These are phyloP conservation scores for Ceratitis capitata DNA, from an alignment of 1,140 invertebrate species.

Conservation along the genomic window DNA sequence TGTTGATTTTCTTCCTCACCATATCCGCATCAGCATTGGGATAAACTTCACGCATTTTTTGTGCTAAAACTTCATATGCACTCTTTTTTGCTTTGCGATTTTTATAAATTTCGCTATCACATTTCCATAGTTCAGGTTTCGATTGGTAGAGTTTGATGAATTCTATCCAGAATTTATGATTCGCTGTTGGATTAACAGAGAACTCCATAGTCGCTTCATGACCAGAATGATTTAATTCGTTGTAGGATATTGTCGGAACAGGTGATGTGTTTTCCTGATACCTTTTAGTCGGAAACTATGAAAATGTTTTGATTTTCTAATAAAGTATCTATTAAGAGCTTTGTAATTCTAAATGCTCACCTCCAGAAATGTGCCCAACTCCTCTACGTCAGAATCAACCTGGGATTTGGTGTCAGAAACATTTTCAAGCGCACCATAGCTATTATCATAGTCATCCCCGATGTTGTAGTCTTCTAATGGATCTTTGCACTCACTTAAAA, in stretches of 20 bases:
- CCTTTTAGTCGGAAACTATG: not conserved
- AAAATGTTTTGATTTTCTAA: too few species aligned
- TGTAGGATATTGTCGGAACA: not conserved
- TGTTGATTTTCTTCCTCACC: slow-evolving; percentile 29
- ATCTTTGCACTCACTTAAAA: not conserved
- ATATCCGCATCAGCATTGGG: not conserved
- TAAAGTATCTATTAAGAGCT: too few species aligned
- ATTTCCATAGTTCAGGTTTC: slow-evolving; percentile 8
- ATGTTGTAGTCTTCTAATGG: not conserved
- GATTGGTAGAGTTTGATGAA: slow-evolving; percentile 36
- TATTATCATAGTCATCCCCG: not conserved
- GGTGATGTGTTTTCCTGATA: too few species aligned
- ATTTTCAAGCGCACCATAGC: not conserved
- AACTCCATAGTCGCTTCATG: not conserved
- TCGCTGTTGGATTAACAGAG: not conserved
- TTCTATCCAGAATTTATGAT: slow-evolving; percentile 23
- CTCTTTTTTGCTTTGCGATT: not conserved
- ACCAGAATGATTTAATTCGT: not conserved
- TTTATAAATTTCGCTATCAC: not conserved
- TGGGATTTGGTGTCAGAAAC: not conserved
- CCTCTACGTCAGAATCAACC: not conserved
- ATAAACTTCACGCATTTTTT: slow-evolving; percentile 21
- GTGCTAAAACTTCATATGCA: not conserved
- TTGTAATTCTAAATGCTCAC: not conserved
- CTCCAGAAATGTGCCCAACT: not conserved